Base-by-base conservation (phyloP, 2,888 invertebrate genomes). In the Clistopyga incitator region DNA sequence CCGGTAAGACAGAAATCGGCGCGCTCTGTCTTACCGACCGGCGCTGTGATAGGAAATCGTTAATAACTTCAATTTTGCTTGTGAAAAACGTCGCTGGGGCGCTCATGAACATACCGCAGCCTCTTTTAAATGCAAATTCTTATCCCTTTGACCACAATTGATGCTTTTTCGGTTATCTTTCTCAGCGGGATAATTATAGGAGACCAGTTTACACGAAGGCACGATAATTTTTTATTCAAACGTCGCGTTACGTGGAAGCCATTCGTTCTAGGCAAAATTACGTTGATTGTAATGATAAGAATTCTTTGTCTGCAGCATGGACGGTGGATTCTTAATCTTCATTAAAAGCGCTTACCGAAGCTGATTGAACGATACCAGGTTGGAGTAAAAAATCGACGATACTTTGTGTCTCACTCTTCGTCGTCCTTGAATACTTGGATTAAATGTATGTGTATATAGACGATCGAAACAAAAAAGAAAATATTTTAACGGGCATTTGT, bases 361-460 rank as follows among this genome's bases (percentile, higher is more conserved):
- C 47, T 47, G 78, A 78, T 75, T 38, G 34, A 75, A 78, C 64
- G 64, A 78, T 78, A 75, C 56, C 59, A 76, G 71, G 67, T 79
- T 76, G 59, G 54, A 74, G 74, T 82, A 74, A 82, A 68, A 75
- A 56, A 77, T 77, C 77, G 70, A 82, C 71, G 61, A 64, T 75
- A 29, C 50, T 71, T 75, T 38, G 47, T 67, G 54, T 61, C 50
- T 29, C 74, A n/a, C 34, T 56, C 75, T 78, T 59, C 42, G 38
- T 54, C 68, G 68, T 71, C 79, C 79, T 82, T 75, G 71, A 42
- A 25, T 56, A 6, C 3, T n/a, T 50, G 6, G 25, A 71, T 64
- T 50, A 59, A 54, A 79, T 50, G 50, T 42, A 59, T 61, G 13
- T 52, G 54, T 20, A 13, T 67, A n/a, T 45, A 42, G 11, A 3